A percentile compares a stretch with the other conserved stretches of the same genome.
phyloP scores from a whole-genome alignment of 1,140 invertebrate genomes.

The Sinonovacula constricta region DNA sequence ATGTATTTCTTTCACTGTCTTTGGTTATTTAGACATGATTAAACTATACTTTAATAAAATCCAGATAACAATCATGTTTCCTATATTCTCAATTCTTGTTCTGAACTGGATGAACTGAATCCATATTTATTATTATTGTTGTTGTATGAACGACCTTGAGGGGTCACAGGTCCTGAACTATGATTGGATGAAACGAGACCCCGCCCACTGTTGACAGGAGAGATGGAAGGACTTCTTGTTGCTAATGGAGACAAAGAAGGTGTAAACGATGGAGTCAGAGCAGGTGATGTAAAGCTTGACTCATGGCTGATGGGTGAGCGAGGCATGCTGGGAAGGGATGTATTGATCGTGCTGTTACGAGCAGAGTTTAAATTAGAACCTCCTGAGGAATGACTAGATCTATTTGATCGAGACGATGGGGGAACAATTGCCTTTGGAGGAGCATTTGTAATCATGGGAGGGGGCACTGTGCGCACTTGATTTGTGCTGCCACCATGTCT shows the following conservation, averaged over 20 bases:
- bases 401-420: conserved; percentile 39
- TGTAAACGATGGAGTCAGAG: conserved; percentile 96
- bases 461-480: conserved; percentile 68
- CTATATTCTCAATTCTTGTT: conserved; percentile 46
- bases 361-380: conserved; percentile 56
- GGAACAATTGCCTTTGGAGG: conserved; percentile 69
- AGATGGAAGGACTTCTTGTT: conserved; percentile 86
- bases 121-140: conserved; percentile 30
- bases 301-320: conserved; percentile 93
- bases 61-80: too few species aligned
- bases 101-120: conserved; percentile 48
- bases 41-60: too few species aligned
- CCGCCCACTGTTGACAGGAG: conserved; percentile 50
- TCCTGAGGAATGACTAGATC: conserved; percentile 58
- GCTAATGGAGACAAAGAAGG: conserved; percentile 95
- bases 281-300: conserved; percentile 88
- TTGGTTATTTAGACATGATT: too few species aligned
- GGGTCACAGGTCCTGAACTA: conserved; percentile 35
- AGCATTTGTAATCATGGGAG: conserved; percentile 77
- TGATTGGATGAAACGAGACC: conserved; percentile 31
- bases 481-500: conserved; percentile 51
- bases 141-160: too few species aligned
- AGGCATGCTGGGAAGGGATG: conserved; percentile 86
- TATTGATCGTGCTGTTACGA: conserved; percentile 68
- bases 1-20: too few species aligned